phyloP scores from a whole-genome alignment of 2,888 invertebrate genomes.

The Agonum fuliginosum region DNA sequence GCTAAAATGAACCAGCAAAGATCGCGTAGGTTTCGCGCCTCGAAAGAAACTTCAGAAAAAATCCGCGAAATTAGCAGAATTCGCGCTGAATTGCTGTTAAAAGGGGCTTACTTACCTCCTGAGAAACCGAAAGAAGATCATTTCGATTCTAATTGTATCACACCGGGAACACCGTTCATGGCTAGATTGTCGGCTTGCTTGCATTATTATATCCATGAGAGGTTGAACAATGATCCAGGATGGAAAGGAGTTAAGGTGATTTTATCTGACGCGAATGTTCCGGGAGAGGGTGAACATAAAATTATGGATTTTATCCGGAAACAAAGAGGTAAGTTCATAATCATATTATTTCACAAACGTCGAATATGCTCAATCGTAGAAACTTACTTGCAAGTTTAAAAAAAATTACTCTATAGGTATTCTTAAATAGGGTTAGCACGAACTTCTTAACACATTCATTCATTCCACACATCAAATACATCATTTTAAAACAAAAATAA shows the following conservation, averaged over 20 bases:
- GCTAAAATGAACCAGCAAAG: conserved; percentile 99
- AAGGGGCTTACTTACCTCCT: conserved; percentile 86
- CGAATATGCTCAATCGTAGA: too few species aligned
- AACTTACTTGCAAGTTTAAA: too few species aligned
- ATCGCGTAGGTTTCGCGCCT: conserved; percentile 95
- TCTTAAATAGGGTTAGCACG: too few species aligned
- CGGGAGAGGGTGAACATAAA: conserved; percentile 99
- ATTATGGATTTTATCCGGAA: conserved; percentile 99
- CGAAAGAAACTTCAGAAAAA: conserved; percentile 95
- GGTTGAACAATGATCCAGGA: conserved; percentile 93
- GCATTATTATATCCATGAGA: conserved; percentile 91
- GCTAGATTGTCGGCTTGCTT: conserved; percentile 89
- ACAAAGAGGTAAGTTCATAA: conserved; percentile 83
- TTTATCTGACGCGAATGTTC: conserved; percentile 98
- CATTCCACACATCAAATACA: too few species aligned
- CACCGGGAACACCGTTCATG: conserved; percentile 99
- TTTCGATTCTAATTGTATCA: conserved; percentile 99
- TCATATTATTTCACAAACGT: too few species aligned
- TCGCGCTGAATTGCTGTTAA: conserved; percentile 81
- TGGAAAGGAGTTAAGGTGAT: conserved; percentile 96
- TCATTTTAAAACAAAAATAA: too few species aligned
- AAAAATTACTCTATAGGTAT: too few species aligned
- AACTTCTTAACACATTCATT: too few species aligned
- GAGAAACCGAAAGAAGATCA: conserved; percentile 94
- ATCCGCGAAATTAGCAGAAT: conserved; percentile 88